phyloP scores from a whole-genome alignment of 2,797 vertebrate genomes.

The Holocentrus rufus region DNA sequence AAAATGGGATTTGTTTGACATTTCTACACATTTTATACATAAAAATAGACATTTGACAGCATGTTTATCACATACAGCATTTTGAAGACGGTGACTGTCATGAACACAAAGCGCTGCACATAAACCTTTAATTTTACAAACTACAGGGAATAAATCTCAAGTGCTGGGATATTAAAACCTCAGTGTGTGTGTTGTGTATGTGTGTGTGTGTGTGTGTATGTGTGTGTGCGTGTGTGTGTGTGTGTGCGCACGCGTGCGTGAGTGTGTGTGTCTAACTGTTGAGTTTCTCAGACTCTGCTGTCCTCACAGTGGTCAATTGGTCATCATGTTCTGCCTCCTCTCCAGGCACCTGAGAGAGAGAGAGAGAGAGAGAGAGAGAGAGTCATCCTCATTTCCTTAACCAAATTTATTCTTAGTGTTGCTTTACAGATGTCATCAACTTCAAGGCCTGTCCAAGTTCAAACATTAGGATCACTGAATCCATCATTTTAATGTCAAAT shows the following conservation, averaged over 20 bases:
- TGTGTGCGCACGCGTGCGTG: constrained; percentile 17
- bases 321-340: constrained; percentile 63
- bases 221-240: constrained; percentile 19
- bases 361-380: background rate
- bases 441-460: background rate
- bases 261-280: constrained; percentile 50
- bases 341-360: constrained; percentile 74
- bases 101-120: background rate
- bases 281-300: constrained; percentile 76
- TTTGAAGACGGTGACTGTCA: too few relatives aligned
- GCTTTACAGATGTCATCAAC: background rate
- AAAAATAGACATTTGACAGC: constrained; percentile 10
- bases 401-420: too few relatives aligned
- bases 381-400: too few relatives aligned
- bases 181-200: constrained; percentile 19
- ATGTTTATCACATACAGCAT: background rate
- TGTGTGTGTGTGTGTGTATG: constrained; percentile 13
- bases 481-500: too few relatives aligned
- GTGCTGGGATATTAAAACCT: constrained; percentile 36
- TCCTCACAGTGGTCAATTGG: constrained; percentile 67
- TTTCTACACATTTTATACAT: background rate
- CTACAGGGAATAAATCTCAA: constrained; percentile 27
- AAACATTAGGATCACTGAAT: too few relatives aligned
- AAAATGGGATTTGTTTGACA: too few relatives aligned
- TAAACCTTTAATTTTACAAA: constrained; percentile 3